These are phyloP conservation scores for Silurus asotus DNA, from an alignment of 2,113 vertebrate genomes.

Conservation along the genomic window DNA sequence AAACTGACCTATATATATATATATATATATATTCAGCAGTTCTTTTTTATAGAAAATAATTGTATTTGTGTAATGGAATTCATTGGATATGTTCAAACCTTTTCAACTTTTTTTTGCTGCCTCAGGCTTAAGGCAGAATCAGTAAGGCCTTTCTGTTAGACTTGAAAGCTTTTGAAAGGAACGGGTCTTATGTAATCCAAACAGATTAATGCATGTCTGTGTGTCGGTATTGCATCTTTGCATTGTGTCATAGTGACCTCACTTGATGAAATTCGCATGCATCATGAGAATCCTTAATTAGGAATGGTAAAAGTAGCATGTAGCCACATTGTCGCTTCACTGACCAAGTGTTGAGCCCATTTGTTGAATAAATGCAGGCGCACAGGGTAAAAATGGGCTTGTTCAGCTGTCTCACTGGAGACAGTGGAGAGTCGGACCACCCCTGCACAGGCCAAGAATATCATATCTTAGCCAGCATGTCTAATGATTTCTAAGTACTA, in stretches of 20 bases:
- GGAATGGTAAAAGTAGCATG: neutral
- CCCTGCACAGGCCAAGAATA: neutral
- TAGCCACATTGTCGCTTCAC: neutral
- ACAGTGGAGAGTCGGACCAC: slow-evolving; percentile 12
- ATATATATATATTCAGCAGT: neutral
- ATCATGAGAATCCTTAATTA: slow-evolving; percentile 7
- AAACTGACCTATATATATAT: slow-evolving; percentile 12
- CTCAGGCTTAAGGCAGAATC: slow-evolving; percentile 3
- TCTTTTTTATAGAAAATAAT: slow-evolving; percentile 22
- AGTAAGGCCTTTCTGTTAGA: slow-evolving; percentile 1
- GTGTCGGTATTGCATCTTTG: neutral
- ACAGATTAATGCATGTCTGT: slow-evolving; percentile 29
- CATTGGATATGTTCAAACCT: neutral
- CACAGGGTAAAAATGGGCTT: slow-evolving; percentile 29
- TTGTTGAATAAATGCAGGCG: slow-evolving; percentile 35
- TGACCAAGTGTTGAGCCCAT: slow-evolving; percentile 31
- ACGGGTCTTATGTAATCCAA: slow-evolving; percentile 35
- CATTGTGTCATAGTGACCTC: slow-evolving; percentile 28
- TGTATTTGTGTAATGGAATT: slow-evolving; percentile 35
- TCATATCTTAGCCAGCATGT: neutral
- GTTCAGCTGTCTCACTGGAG: slow-evolving; percentile 42
- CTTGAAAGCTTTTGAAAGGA: slow-evolving; percentile 30
- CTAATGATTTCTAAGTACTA: neutral
- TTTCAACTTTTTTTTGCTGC: neutral
- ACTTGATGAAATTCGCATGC: slow-evolving; percentile 14